A percentile compares a stretch with the other conserved stretches of the same genome.
phyloP scores from a whole-genome alignment of 2,113 vertebrate species.

The Suricata suricatta region DNA sequence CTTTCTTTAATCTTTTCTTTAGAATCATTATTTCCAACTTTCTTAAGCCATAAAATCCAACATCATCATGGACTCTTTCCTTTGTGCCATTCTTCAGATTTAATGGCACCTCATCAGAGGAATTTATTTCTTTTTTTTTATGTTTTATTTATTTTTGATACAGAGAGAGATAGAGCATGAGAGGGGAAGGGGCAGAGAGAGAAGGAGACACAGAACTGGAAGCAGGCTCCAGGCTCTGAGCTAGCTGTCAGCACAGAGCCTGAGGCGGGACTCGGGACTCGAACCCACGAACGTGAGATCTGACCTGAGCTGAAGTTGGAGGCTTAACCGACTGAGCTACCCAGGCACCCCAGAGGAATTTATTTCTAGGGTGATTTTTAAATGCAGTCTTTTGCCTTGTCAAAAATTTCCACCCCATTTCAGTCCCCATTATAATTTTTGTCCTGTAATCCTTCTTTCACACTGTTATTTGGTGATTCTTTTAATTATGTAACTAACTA shows the following conservation, averaged over 20 bases:
- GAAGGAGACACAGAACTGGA: too few species aligned
- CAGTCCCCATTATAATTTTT: background rate
- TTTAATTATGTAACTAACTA: background rate
- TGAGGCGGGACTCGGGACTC: too few species aligned
- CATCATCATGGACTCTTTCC: background rate
- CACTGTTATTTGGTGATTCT: background rate
- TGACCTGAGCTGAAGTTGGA: too few species aligned
- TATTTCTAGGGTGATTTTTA: background rate
- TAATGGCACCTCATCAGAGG: background rate
- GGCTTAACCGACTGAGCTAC: too few species aligned
- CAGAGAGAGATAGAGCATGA: too few species aligned
- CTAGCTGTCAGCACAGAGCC: too few species aligned
- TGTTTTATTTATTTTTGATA: too few species aligned
- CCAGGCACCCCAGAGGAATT: too few species aligned
- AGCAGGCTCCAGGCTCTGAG: too few species aligned
- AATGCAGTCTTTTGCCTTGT: background rate
- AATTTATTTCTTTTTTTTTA: background rate
- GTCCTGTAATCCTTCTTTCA: background rate
- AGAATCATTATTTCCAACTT: background rate
- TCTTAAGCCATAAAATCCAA: background rate
- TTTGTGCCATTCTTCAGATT: background rate
- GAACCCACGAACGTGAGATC: too few species aligned
- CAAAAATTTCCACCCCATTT: background rate
- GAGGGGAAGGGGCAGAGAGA: too few species aligned
- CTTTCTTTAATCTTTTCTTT: background rate